Conservation (phyloP, 2,113 vertebrate species). For the Cryptotis parvus region DNA sequence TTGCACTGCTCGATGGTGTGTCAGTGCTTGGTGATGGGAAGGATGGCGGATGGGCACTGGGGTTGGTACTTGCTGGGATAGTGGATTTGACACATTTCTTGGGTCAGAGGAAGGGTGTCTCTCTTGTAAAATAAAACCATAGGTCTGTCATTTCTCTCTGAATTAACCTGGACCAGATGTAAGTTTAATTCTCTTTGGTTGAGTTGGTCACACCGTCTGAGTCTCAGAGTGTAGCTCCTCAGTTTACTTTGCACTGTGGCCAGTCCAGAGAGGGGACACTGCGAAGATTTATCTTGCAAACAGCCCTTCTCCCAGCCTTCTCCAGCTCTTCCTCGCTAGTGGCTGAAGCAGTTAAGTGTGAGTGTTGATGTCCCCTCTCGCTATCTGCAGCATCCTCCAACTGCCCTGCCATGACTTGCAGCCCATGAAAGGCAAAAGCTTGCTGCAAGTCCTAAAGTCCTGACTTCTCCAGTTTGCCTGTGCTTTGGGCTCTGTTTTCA, state of each 20-base stretch:
- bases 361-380: neutral
- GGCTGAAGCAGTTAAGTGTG: too few species aligned
- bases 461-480: neutral
- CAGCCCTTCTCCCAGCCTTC: neutral
- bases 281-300: neutral
- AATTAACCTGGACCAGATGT: neutral
- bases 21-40: neutral
- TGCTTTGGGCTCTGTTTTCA: neutral
- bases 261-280: neutral
- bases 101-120: neutral
- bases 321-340: too few species aligned
- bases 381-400: neutral
- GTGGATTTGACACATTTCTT: neutral
- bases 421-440: neutral
- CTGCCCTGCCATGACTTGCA: neutral
- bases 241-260: neutral
- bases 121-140: neutral
- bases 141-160: neutral
- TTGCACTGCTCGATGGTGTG: neutral
- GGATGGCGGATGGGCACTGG: neutral
- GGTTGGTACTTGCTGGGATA: neutral
- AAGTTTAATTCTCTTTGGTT: neutral
- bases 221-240: neutral
- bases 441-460: neutral
- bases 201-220: neutral